phyloP scores from a whole-genome alignment of 2,888 invertebrate species.

The Molorchus minor region DNA sequence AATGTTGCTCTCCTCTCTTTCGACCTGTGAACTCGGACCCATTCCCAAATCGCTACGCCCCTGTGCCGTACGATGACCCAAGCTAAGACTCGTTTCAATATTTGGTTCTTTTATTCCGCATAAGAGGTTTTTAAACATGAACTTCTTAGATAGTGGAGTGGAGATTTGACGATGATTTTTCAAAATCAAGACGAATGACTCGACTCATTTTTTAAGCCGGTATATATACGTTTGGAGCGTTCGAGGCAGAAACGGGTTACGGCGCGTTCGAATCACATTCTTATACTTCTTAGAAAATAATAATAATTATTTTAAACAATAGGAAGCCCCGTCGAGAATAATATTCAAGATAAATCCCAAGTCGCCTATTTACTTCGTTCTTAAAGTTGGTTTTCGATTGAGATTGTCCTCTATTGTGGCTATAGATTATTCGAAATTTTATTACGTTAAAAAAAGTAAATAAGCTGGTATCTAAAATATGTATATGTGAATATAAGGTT shows the following conservation, averaged over 20 bases:
- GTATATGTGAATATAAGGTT: conserved; percentile 40
- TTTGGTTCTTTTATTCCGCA: conserved; percentile 22
- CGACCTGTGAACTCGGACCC: too few relatives aligned
- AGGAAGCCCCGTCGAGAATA: conserved; percentile 59
- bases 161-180: conserved; percentile 59
- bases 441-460: conserved; percentile 46
- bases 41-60: too few relatives aligned
- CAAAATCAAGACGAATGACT: conserved; percentile 63
- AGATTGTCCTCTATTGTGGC: conserved; percentile 47
- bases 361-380: conserved; percentile 44
- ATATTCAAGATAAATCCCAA: conserved; percentile 48
- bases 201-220: conserved; percentile 60
- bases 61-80: neutral
- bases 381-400: conserved; percentile 51
- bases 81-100: conserved; percentile 12
- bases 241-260: conserved; percentile 1
- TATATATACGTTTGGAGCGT: conserved; percentile 48
- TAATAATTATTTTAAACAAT: conserved; percentile 64
- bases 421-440: conserved; percentile 52
- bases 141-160: conserved; percentile 35
- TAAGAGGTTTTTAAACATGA: conserved; percentile 38
- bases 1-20: too few relatives aligned
- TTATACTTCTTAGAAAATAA: conserved; percentile 50
- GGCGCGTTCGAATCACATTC: conserved; percentile 47
- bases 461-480: conserved; percentile 41